These are phyloP conservation scores for Myripristis murdjan DNA, from an alignment of 2,797 vertebrate genomes.

Conservation along the genomic window DNA sequence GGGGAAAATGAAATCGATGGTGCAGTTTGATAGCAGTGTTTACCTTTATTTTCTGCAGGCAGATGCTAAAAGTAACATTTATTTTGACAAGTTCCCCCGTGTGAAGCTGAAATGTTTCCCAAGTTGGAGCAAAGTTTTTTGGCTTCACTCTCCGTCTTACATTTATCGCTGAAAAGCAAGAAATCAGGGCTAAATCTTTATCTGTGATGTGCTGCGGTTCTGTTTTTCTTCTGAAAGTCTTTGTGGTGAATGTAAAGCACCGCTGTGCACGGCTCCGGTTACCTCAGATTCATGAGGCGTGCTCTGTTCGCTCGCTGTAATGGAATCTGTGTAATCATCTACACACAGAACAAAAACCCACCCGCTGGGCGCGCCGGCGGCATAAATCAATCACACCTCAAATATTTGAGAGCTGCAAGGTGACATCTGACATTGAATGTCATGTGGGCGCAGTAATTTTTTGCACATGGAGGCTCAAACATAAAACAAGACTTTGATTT, in stretches of 20 bases:
- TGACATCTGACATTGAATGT: background rate
- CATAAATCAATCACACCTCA: constrained; percentile 1
- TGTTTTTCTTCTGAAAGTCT: background rate
- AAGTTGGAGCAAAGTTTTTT: too few relatives aligned
- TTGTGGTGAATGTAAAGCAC: background rate
- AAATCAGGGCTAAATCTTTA: background rate
- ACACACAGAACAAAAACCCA: background rate
- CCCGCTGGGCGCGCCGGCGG: background rate
- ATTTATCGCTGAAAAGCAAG: background rate
- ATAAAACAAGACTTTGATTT: constrained; percentile 18
- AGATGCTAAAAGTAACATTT: background rate
- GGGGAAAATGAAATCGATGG: constrained; percentile 28
- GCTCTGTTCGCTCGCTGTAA: background rate
- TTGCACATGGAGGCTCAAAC: constrained; percentile 11
- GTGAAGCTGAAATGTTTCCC: too few relatives aligned
- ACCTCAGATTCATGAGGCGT: background rate
- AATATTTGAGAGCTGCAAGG: background rate
- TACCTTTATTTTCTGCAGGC: background rate
- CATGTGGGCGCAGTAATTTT: constrained; percentile 9
- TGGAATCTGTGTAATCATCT: constrained; percentile 9
- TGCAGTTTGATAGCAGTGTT: constrained; percentile 20
- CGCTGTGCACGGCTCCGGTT: constrained; percentile 17
- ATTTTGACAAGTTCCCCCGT: background rate
- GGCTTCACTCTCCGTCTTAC: too few relatives aligned
- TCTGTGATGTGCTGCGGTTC: constrained; percentile 12